Conservation (phyloP, 2,113 vertebrate species). For the Oryctolagus cuniculus region mOryCun1.1 NC_091435.1:139660501-139661000, state of each 20-base stretch:
- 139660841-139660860: conserved; percentile 97
- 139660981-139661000: neutral
- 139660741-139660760: neutral
- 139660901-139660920: neutral
- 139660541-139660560: neutral
- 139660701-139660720: neutral
- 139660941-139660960: neutral
- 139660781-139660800: conserved; percentile 6
- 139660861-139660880: conserved; percentile 95
- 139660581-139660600: neutral
- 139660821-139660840: conserved; percentile 95
- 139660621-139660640: neutral
- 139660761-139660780: neutral
- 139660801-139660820: conserved; percentile 82
- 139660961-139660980: neutral
- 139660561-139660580: neutral
- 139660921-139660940: neutral
- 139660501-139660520: neutral
- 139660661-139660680: neutral
- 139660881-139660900: conserved; percentile 87
- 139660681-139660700: conserved; percentile 1
- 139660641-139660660: neutral
- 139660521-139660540: neutral
- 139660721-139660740: conserved; percentile 10
- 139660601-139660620: neutral